Conservation (phyloP, 2,888 invertebrate genomes). For the Erebia palarica region DNA sequence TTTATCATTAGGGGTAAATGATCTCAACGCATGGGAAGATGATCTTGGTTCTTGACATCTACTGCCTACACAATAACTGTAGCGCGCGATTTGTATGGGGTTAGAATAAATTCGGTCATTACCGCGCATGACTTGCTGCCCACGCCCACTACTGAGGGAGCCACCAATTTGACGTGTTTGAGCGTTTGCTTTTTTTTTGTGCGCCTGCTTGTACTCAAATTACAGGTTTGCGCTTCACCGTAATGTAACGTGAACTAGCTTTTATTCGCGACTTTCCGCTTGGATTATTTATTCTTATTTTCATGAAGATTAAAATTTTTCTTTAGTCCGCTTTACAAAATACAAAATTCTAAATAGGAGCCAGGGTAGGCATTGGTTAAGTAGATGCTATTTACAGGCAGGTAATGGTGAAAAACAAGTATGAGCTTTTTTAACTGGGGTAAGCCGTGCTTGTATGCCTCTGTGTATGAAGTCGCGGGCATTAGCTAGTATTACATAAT, state of each 20-base stretch:
- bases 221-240: background rate
- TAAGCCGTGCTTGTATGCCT: no score
- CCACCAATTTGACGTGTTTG: conserved; percentile 1
- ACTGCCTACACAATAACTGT: background rate
- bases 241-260: background rate
- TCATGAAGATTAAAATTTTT: no score
- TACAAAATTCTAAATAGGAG: no score
- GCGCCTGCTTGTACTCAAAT: background rate
- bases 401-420: no score
- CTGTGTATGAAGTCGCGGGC: no score
- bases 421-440: no score
- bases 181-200: conserved; percentile 6
- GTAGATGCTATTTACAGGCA: no score
- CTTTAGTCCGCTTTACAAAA: no score
- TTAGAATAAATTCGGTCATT: conserved; percentile 55
- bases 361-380: no score
- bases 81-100: conserved; percentile 30
- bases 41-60: conserved; percentile 1
- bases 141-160: conserved; percentile 19
- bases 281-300: no score
- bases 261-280: no score
- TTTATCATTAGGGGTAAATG: background rate
- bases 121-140: conserved; percentile 63
- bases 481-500: no score
- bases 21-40: background rate